Conservation (phyloP, 2,113 vertebrate species). For the Trogon surrucura region DNA sequence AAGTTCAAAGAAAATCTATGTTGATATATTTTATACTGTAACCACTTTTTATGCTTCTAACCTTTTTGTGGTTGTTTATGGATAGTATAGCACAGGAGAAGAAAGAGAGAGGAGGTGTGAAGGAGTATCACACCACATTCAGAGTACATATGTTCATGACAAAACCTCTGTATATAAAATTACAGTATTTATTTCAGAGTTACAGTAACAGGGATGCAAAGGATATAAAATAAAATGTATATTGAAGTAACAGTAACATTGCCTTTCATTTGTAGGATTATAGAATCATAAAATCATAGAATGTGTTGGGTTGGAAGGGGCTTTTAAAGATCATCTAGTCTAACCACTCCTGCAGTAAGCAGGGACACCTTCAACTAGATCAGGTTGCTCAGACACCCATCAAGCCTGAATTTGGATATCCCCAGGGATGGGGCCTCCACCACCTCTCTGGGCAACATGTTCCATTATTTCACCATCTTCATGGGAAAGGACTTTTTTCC, state of each 20-base stretch:
- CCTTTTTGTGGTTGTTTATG: not conserved
- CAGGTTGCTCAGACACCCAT: no score
- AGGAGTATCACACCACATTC: not conserved
- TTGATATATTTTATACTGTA: not conserved
- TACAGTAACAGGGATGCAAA: not conserved
- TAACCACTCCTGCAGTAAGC: no score
- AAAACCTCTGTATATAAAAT: not conserved
- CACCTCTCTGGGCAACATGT: no score
- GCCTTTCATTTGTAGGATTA: not conserved
- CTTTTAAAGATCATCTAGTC: no score
- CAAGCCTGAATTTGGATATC: no score
- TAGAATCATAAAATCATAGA: no score
- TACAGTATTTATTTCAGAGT: not conserved
- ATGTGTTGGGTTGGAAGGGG: no score
- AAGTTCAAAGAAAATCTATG: not conserved
- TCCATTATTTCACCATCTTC: no score
- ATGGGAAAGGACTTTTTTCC: no score
- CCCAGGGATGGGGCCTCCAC: no score
- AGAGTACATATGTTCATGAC: fast-evolving
- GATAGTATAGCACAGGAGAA: not conserved
- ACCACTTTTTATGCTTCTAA: no score
- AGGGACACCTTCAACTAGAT: no score
- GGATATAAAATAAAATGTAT: not conserved
- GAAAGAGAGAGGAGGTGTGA: not conserved
- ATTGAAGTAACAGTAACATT: not conserved